A percentile compares a stretch with the other conserved stretches of the same genome.
Conservation (phyloP, 1,140 invertebrate genomes). For the Laodelphax striatellus region DNA sequence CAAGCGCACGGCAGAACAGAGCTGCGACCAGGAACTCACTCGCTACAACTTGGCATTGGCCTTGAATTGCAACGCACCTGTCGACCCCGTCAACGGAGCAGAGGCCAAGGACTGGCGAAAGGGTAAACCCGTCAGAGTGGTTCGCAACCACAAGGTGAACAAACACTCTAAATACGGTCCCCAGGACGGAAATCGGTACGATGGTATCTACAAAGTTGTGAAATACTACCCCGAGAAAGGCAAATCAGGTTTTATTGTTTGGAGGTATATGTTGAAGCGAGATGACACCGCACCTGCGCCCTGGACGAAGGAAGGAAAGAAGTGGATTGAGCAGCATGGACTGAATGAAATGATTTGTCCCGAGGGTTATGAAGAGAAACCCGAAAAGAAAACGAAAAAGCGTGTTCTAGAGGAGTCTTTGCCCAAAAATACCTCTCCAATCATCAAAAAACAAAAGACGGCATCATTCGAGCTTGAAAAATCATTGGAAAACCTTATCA, state of each 20-base stretch:
- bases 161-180: conserved; percentile 73
- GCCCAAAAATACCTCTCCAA: conserved; percentile 14
- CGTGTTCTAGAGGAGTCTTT: conserved; percentile 14
- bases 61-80: conserved; percentile 56
- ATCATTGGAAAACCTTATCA: conserved; percentile 41
- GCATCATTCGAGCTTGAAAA: conserved; percentile 34
- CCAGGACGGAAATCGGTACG: conserved; percentile 58
- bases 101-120: conserved; percentile 58
- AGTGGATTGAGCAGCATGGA: conserved; percentile 30
- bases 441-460: conserved; percentile 37
- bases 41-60: conserved; percentile 65
- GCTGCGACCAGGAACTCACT: conserved; percentile 67
- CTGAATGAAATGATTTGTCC: conserved; percentile 46
- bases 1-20: conserved; percentile 67
- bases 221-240: conserved; percentile 76
- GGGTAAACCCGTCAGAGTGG: conserved; percentile 68
- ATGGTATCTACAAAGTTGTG: conserved; percentile 70
- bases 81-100: conserved; percentile 52
- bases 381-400: conserved; percentile 24
- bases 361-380: conserved; percentile 58
- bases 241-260: conserved; percentile 67
- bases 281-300: conserved; percentile 72
- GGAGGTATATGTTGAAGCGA: conserved; percentile 64
- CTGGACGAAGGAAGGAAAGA: conserved; percentile 65
- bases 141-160: conserved; percentile 59